phyloP scores from a whole-genome alignment of 1,140 invertebrate species.

The Bombyx mori region DNA sequence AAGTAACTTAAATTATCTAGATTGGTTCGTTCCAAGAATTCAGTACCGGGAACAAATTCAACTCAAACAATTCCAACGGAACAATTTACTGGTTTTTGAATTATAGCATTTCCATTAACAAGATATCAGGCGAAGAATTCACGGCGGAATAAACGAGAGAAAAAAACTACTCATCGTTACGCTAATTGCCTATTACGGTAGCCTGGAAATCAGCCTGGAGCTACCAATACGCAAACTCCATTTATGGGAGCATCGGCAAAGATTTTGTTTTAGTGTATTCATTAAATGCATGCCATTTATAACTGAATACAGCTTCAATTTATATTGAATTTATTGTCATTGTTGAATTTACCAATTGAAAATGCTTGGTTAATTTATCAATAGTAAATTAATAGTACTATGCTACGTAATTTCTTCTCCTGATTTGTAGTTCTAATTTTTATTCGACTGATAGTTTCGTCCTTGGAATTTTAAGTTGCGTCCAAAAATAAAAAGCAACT shows the following conservation, averaged over 20 bases:
- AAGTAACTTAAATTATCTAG: too few relatives aligned
- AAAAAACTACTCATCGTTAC: slow-evolving; percentile 11
- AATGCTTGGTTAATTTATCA: too few relatives aligned
- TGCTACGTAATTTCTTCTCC: too few relatives aligned
- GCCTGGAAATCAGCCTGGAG: slow-evolving; percentile 10
- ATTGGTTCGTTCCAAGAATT: background rate
- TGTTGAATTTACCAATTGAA: too few relatives aligned
- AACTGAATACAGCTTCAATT: too few relatives aligned
- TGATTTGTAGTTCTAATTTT: too few relatives aligned
- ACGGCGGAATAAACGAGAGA: slow-evolving; percentile 5
- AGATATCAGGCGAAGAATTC: slow-evolving; percentile 5
- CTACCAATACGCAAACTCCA: slow-evolving; percentile 13
- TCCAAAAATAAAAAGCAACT: too few relatives aligned
- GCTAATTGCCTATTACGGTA: slow-evolving; percentile 21
- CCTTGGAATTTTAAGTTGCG: too few relatives aligned
- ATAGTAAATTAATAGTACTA: too few relatives aligned
- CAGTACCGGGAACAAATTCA: background rate
- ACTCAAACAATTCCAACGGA: slow-evolving; percentile 1
- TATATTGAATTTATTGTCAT: too few relatives aligned
- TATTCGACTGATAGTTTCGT: too few relatives aligned
- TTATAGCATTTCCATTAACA: slow-evolving; percentile 1
- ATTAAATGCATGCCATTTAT: too few relatives aligned
- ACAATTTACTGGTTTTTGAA: slow-evolving; percentile 8
- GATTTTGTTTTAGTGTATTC: background rate
- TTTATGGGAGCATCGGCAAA: slow-evolving; percentile 13